Conservation (phyloP, 2,888 invertebrate genomes). For the Bibio marci region DNA sequence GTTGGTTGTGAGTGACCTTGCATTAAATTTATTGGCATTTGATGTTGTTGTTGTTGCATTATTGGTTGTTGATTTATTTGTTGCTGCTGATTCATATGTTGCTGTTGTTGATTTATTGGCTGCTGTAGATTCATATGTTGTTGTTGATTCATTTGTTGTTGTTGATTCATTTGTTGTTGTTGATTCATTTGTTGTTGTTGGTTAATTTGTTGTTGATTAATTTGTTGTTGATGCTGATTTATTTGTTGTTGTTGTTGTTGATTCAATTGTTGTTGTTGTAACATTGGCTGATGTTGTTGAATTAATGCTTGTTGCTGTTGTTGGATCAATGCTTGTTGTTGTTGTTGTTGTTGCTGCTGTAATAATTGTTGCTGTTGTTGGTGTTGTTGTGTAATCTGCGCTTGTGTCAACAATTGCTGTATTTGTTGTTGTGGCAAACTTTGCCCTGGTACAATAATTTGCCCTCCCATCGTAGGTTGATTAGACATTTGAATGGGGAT, state of each 20-base stretch:
- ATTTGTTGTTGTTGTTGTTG: constrained; percentile 24
- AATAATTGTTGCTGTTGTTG: constrained; percentile 20
- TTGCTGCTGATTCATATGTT: constrained; percentile 17
- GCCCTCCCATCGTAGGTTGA: constrained; percentile 7
- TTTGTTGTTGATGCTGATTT: constrained; percentile 22
- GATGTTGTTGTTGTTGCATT: constrained; percentile 18
- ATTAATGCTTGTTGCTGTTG: constrained; percentile 36
- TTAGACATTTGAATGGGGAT: constrained; percentile 7
- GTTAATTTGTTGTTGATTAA: constrained; percentile 20
- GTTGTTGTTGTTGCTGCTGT: constrained; percentile 32
- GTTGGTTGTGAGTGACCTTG: constrained; percentile 15
- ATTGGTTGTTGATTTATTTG: constrained; percentile 21
- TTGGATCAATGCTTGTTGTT: constrained; percentile 36
- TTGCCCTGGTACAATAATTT: constrained; percentile 16
- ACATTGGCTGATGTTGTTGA: constrained; percentile 28
- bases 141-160: constrained; percentile 17
- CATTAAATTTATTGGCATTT: constrained; percentile 22
- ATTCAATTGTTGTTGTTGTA: constrained; percentile 19
- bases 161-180: constrained; percentile 22
- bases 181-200: constrained; percentile 22
- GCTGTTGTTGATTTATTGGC: constrained; percentile 23
- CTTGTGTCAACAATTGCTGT: constrained; percentile 19
- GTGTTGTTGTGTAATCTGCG: constrained; percentile 25
- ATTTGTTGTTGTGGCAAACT: constrained; percentile 13
- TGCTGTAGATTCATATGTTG: constrained; percentile 13